Evolutionary conservation across 2,888 invertebrate species (phyloP), one percentile per base, ranked within the genome.

Genomic region (Monochamus alternatus): DNA sequence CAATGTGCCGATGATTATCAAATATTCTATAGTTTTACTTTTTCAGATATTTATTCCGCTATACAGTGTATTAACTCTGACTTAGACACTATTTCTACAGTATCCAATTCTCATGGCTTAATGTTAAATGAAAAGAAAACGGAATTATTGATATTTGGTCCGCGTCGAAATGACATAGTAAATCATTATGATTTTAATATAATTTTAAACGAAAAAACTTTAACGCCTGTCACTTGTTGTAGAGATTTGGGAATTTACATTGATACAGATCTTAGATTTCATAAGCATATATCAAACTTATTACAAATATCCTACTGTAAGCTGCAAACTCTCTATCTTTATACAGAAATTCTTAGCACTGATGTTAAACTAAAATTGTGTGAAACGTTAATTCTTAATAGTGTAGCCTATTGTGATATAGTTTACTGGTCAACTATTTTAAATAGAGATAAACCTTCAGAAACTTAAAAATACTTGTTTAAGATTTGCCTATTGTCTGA

Each of bases 261-360:
- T 32, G 32, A 60, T n/a, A n/a, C 38, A 30, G 38, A 60, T 32
- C 32, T 60, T 12, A 60, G 12, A 7, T 60, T 60, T 60, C 60
- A 60, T 31, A 30, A 60, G 12, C 60, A 60, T 60, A 30, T 31
- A 32, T 32, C 22, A 22, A 60, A 60, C 9, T 3, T 60, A 60
- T 31, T 60, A 3, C 60, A 60, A 10, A 32, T 5, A 12, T 60
- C 30, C n/a, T 59, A 60, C 14, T 30, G 31, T 31, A 60, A 60
- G 31, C 31, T 60, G 30, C 14, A 60, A 14, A 5, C 14, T 5
- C 8, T 60, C 7, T 60, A 9, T 32, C n/a, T 60, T 3, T 30
- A 60, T 32, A 60, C 2, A 38, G 32, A 60, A 9, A 10, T 60
- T 60, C 60, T 60, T 10, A 60, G 31, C 31, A 60, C 60, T 60